These are phyloP conservation scores for Epinotia bilunana DNA, from an alignment of 2,888 invertebrate species.

Conservation along the genomic window DNA sequence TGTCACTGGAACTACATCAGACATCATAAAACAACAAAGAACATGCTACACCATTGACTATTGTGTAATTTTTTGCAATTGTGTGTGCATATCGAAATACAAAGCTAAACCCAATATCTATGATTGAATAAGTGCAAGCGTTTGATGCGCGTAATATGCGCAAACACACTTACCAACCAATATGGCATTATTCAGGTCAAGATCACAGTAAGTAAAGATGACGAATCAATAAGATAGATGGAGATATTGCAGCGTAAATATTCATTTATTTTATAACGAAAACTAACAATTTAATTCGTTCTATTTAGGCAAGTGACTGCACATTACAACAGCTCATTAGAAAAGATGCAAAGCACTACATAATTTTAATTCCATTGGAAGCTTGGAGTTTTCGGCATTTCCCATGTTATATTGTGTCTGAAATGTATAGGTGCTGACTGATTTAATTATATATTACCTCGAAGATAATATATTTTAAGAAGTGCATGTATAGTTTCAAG, in stretches of 20 bases:
- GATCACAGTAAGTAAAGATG: conserved; percentile 1
- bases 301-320: too few relatives aligned
- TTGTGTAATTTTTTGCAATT: conserved; percentile 16
- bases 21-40: conserved; percentile 19
- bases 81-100: neutral
- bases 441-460: too few relatives aligned
- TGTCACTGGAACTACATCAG: conserved; percentile 55
- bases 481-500: too few relatives aligned
- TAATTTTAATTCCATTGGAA: too few relatives aligned
- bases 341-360: too few relatives aligned
- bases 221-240: neutral
- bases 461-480: too few relatives aligned
- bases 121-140: neutral
- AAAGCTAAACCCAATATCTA: conserved; percentile 5
- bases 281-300: too few relatives aligned
- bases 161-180: conserved; percentile 3
- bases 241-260: neutral
- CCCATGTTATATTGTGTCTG: too few relatives aligned
- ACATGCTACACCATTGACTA: conserved; percentile 9
- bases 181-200: conserved; percentile 20
- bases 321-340: too few relatives aligned
- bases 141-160: conserved; percentile 29
- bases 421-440: too few relatives aligned
- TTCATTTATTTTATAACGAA: neutral
- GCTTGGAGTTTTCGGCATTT: too few relatives aligned